phyloP scores from a whole-genome alignment of 2,113 vertebrate species.

The Megaleporinus macrocephalus region DNA sequence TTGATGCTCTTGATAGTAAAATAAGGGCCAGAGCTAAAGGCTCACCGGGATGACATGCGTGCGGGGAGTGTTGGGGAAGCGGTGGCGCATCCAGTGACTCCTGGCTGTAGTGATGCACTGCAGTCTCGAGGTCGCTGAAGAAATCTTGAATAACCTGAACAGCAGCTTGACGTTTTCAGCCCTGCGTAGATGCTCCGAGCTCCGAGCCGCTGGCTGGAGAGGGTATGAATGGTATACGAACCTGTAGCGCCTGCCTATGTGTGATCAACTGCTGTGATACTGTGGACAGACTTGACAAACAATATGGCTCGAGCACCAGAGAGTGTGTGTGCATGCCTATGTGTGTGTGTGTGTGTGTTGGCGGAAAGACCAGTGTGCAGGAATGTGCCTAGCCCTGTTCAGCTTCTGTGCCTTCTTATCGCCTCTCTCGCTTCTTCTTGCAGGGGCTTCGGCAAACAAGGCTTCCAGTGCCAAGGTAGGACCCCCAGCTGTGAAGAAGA shows the following conservation, averaged over 20 bases:
- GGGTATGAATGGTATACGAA: too few relatives aligned
- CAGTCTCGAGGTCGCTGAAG: not conserved
- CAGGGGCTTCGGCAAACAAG: conserved; percentile 79
- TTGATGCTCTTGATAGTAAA: conserved; percentile 50
- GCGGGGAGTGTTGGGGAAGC: conserved; percentile 13
- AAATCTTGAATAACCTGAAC: not conserved
- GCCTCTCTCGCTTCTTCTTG: conserved; percentile 8
- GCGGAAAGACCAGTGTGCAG: conserved; percentile 7
- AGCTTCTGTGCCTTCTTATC: not conserved
- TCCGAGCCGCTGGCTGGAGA: too few relatives aligned
- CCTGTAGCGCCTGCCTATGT: not conserved
- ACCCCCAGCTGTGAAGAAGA: conserved; percentile 45
- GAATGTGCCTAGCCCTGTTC: not conserved
- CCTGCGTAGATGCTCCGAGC: too few relatives aligned
- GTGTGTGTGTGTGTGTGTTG: not conserved
- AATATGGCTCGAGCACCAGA: not conserved
- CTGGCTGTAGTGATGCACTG: conserved; percentile 16
- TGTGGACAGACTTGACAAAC: not conserved
- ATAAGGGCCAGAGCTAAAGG: not conserved
- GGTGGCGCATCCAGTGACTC: not conserved
- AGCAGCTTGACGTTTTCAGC: not conserved
- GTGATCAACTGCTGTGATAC: not conserved
- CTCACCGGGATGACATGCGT: not conserved
- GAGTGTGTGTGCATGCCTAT: not conserved
- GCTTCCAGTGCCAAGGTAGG: conserved; percentile 79